Base-by-base conservation (phyloP, 2,888 invertebrate genomes). In the Brachypalpus laphriformis region DNA sequence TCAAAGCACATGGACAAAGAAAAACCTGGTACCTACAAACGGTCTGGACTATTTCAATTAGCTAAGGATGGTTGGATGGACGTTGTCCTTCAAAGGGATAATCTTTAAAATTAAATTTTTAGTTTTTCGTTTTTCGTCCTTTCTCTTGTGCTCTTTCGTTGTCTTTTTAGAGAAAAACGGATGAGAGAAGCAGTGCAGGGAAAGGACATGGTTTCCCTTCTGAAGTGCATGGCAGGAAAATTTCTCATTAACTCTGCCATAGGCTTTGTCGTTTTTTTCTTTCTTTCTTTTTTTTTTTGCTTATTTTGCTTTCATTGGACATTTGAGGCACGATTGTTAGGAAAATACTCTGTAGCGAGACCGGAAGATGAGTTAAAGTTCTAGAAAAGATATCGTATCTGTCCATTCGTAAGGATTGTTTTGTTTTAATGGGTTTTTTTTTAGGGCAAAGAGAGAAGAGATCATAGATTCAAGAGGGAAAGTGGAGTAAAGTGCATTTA, bases 401-500 rank as follows among this genome's bases (percentile, higher is more conserved):
- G 20, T 25, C 5, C 45, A 42, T 18, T 74, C 9, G 34, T 9
- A 11, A 18, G 61, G 14, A 11, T 31, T 63, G 45, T 14, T 18
- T n/a, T 47, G 47, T 18, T 45, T 47, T 49, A 65, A 65, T 49
- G 51, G 37, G 16, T n/a, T 34, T 51, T 25, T 51, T 51, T 66
- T 66, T 34, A 14, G 7, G 3, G 22, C 16, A 20, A 8, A 34
- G 37, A 47, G 16, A 59, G 22, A 65, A 34, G 25, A 14, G 11
- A 45, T 54, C 51, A 42, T 3, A 31, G 45, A n/a, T 14, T 25
- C 11, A 40, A 14, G 31, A 31, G 11, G 18, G 11, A 42, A 20
- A 31, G 7, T 11, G 16, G n/a, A 57, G 25, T 14, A 31, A 76
- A 66, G 18, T 68, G 66, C 66, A 68, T 76, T 76, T 68, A 68